Evolutionary conservation across 2,797 vertebrate species (phyloP).

Genomic region (Ciconia nigra): DNA sequence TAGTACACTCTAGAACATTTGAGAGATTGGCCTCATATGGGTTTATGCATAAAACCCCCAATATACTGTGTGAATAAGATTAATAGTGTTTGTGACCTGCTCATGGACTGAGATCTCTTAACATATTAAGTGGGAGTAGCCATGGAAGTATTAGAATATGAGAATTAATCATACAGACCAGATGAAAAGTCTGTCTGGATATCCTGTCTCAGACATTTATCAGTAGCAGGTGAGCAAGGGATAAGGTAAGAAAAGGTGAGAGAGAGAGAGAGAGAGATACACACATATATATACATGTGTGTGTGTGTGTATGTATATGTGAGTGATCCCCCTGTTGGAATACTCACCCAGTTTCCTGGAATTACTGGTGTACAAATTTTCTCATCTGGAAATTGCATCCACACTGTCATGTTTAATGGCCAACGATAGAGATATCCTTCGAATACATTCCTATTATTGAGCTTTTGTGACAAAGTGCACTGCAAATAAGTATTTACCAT

Average conservation of each 20-base stretch:
- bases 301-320: no score
- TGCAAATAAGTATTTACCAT: neutral
- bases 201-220: neutral
- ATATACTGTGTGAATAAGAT: neutral
- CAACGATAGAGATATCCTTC: neutral
- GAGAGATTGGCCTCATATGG: neutral
- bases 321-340: neutral
- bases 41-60: neutral
- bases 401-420: neutral
- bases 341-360: neutral
- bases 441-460: neutral
- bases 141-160: neutral
- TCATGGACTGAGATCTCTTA: neutral
- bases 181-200: neutral
- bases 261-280: neutral
- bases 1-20: neutral
- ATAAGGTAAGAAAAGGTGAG: neutral
- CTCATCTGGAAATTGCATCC: neutral
- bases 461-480: neutral
- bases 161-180: neutral
- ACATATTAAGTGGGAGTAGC: neutral
- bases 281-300: no score
- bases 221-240: neutral
- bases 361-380: neutral
- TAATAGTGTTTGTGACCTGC: neutral